Percentiles rank a stretch among this genome's conserved stretches.
These are phyloP conservation scores for Notocelia uddmanniana DNA, from an alignment of 2,888 invertebrate species.

Conservation along the genomic window DNA sequence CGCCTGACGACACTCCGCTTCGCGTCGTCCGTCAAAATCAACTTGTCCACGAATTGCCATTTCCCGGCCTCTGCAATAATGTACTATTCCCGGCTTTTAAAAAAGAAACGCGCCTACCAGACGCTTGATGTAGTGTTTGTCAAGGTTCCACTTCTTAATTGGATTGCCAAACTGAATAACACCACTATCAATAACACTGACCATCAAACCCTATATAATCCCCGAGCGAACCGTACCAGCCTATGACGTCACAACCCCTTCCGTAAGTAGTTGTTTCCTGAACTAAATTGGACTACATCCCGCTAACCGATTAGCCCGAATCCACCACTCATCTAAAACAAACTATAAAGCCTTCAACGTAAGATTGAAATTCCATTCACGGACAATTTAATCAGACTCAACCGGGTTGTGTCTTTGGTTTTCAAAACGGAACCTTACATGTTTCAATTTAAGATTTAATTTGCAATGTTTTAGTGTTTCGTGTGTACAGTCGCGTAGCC, in stretches of 20 bases:
- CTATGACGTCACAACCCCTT: constrained; percentile 48
- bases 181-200: constrained; percentile 31
- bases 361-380: constrained; percentile 25
- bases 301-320: constrained; percentile 39
- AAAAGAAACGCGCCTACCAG: no score
- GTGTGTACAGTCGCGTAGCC: constrained; percentile 27
- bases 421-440: constrained; percentile 1
- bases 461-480: constrained; percentile 7
- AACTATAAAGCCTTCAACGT: not conserved
- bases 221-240: constrained; percentile 36
- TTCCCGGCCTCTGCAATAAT: no score
- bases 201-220: constrained; percentile 30
- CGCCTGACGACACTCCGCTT: no score
- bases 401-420: not conserved
- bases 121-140: no score
- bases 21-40: no score
- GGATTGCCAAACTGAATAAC: no score
- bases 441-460: constrained; percentile 6
- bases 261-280: constrained; percentile 49
- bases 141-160: no score
- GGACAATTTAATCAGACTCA: constrained; percentile 25
- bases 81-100: no score
- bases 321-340: not conserved
- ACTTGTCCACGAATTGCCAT: no score
- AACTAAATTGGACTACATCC: constrained; percentile 49